A percentile compares a stretch with the other conserved stretches of the same genome.
Conservation (phyloP, 2,113 vertebrate species). For the Danio rerio region GRCz12tu NC_133183.1:11767001-11767500, state of each 20-base stretch:
- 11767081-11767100: slow-evolving; percentile 29
- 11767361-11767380: background rate
- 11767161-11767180: background rate
- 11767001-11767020: slow-evolving; percentile 42
- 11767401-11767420: background rate
- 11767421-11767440: too few species aligned
- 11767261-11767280: background rate
- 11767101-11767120: slow-evolving; percentile 24
- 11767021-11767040: background rate
- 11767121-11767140: slow-evolving; percentile 1
- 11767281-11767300: background rate
- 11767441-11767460: too few species aligned
- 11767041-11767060: slow-evolving; percentile 50
- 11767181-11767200: background rate
- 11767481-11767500: too few species aligned
- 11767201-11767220: background rate
- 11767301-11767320: background rate
- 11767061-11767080: slow-evolving; percentile 28
- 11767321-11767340: background rate
- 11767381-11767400: slow-evolving; percentile 1
- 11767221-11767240: slow-evolving; percentile 5
- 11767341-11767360: background rate
- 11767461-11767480: too few species aligned
- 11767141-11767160: background rate
- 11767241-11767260: background rate